phyloP scores from a whole-genome alignment of 2,797 vertebrate genomes.

The Silurus aristotelis region DNA sequence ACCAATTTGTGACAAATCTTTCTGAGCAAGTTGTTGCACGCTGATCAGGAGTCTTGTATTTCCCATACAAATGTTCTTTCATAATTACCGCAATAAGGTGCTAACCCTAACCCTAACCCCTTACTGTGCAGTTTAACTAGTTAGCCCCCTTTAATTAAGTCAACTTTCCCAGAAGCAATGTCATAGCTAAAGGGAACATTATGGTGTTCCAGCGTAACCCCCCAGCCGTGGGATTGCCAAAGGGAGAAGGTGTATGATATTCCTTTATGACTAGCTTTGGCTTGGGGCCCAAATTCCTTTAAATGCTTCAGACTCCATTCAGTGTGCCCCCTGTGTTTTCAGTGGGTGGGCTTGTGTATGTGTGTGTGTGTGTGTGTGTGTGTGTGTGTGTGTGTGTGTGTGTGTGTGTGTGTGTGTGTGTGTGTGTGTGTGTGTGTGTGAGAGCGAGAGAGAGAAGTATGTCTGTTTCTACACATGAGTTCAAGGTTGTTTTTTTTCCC shows the following conservation, averaged over 20 bases:
- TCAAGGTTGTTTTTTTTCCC: not conserved
- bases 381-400: not conserved
- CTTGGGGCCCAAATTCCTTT: conserved; percentile 43
- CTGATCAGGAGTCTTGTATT: conserved; percentile 4
- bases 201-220: conserved; percentile 27
- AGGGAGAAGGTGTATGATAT: conserved; percentile 38
- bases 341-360: conserved; percentile 1
- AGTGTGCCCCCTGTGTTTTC: conserved; percentile 4
- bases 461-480: not conserved
- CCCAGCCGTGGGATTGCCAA: conserved; percentile 26
- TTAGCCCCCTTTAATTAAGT: conserved; percentile 34
- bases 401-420: conserved; percentile 19
- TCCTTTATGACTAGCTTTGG: conserved; percentile 43
- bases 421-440: not conserved
- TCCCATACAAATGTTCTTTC: conserved; percentile 24
- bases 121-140: conserved; percentile 1
- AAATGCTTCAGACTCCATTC: conserved; percentile 32
- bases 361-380: conserved; percentile 1
- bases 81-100: conserved; percentile 34
- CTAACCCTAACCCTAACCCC: not conserved
- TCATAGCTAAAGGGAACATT: conserved; percentile 29
- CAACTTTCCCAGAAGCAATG: conserved; percentile 22
- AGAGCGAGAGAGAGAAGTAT: conserved; percentile 14
- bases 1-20: conserved; percentile 13
- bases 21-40: conserved; percentile 32